Base-by-base conservation (phyloP, 1,140 invertebrate species). In the Tribolium castaneum region DNA sequence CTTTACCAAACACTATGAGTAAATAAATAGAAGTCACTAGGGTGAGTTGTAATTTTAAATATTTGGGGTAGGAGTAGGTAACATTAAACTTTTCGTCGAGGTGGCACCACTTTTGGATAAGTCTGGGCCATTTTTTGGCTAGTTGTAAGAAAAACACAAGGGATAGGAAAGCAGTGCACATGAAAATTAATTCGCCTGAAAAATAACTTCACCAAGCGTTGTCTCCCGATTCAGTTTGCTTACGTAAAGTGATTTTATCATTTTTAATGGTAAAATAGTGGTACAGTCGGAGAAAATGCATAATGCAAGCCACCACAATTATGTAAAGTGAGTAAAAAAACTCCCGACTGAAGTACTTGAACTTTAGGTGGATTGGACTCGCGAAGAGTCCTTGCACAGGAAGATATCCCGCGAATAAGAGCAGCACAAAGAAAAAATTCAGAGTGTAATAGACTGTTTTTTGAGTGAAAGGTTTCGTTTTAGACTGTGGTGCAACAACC, bases 81-180 rank as follows among this genome's bases (percentile, higher is more conserved):
- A 30, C 9, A 12, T 39, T 66, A 12, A 66, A 35, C 34, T 66
- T 66, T 66, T 66, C 59, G 13, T 66, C 59, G 2, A 66, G 59
- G 3, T 66, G 3, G 14, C 59, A 66, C 30, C 59, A 66, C 14
- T 66, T 66, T 35, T 35, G 25, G 0, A 66, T 66, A 12, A 66
- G 19, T 35, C 14, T 35, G 13, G 59, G 59, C 59, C 59, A 39
- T 22, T 66, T 34, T 5, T n/a, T 34, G 2, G 30, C 30, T 12
- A 66, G 13, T 4, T 14, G 30, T 6, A 35, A 4, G 30, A 66
- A 66, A 13, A 35, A 66, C n/a, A 66, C n/a, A 7, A 35, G 34
- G 0, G 59, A 34, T 13, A 35, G 25, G 6, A 35, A 12, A 5
- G 30, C 59, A 13, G 30, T 39, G 19, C n/a, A 1, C 2, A 66